A percentile compares a stretch with the other conserved stretches of the same genome.
These are phyloP conservation scores for Apamea monoglypha DNA, from an alignment of 2,888 invertebrate genomes.

Conservation along the genomic window DNA sequence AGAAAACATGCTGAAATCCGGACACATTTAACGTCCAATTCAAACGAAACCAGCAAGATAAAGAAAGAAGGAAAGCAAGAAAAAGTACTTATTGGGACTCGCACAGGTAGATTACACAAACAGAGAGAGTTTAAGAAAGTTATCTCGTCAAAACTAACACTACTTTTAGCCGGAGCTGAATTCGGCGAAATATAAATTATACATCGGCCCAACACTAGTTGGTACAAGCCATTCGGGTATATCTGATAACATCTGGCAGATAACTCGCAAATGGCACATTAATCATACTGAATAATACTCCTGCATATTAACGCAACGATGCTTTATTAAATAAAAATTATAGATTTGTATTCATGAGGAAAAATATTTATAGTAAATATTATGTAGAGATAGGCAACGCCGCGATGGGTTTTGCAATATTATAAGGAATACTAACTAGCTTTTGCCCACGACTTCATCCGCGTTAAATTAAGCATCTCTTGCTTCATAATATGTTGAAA, in stretches of 20 bases:
- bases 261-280: conserved; percentile 73
- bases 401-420: no score
- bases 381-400: not conserved
- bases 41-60: not conserved
- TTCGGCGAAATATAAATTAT: not conserved
- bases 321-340: conserved; percentile 46
- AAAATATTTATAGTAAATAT: conserved; percentile 3
- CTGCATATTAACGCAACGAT: conserved; percentile 33
- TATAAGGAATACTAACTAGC: not conserved
- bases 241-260: conserved; percentile 76
- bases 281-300: conserved; percentile 66
- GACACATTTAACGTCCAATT: not conserved
- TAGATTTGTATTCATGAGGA: conserved; percentile 17
- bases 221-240: conserved; percentile 37
- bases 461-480: not conserved
- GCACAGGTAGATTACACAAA: not conserved
- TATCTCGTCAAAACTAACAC: not conserved
- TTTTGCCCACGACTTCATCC: not conserved
- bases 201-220: conserved; percentile 36
- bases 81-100: not conserved
- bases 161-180: not conserved
- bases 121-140: not conserved
- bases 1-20: not conserved
- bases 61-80: not conserved
- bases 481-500: not conserved